Base-by-base conservation (phyloP, 2,888 invertebrate species). In the Lasioglossum malachurum region DNA sequence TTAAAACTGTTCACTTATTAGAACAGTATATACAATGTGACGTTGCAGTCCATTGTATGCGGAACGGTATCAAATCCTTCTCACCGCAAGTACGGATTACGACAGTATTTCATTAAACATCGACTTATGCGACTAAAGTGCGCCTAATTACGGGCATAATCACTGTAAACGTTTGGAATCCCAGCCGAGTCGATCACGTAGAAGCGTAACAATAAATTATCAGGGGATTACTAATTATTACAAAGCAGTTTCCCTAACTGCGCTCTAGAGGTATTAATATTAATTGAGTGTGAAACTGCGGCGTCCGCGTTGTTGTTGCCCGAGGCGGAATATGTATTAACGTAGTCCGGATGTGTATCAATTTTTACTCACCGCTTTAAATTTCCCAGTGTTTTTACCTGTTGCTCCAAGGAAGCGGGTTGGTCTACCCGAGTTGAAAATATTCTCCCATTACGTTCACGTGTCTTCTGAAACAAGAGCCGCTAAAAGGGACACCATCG, bases 311-410 rank as follows among this genome's bases (percentile, higher is more conserved):
- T 1, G 60, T 19, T 23, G 2, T 23, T 8, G 49, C 14, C 31
- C n/a, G 31, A 7, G 8, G 69, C 4, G 19, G 23, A 44, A 60
- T 78, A n/a, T n/a, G n/a, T n/a, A 53, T 73, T 72, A 60, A 67
- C 23, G 23, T 23, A 23, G 31, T 4, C 64, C 35, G n/a, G 44
- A n/a, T 64, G 31, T n/a, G 19, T 76, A 64, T 72, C 49, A 64
- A 64, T 71, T 71, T 83, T 46, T 46, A 41, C 19, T 31, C 14
- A 12, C 5, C 72, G 19, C 27, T 75, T 78, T 74, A 78, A 84
- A 78, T 60, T 78, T 44, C 69, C 4, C 49, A 64, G 23, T 14
- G 23, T 73, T 73, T 44, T 75, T 85, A 85, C 84, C 84, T 85
- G 84, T 85, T 85, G 84, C 84, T 67, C 35, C 49, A 27, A 35